Base-by-base conservation (phyloP, 37 sponge, comb jelly and placozoan species). In the Petrosia ficiformis region DNA sequence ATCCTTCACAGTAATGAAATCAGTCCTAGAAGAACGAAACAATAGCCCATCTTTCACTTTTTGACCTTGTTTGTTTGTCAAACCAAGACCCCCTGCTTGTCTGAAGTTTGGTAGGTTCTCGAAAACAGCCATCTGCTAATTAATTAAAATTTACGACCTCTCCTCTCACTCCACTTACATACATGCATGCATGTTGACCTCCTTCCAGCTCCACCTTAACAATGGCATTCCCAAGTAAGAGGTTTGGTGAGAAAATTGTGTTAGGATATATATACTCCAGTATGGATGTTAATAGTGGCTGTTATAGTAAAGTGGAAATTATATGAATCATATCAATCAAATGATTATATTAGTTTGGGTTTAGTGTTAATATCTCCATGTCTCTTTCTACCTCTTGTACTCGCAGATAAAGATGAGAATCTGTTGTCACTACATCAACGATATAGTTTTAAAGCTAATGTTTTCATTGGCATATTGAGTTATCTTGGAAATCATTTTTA, bases 71-170 rank as follows among this genome's bases (percentile, higher is more conserved):
- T 65, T 64, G 22, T 57, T 81, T 29, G 38, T n/a, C 29, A 87
- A 56, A 0, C 78, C 73, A 5, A 40, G 58, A 2, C 89, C 85
- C 3, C 93, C 89, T 6, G 86, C 85, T 44, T 90, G 90, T 22
- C 93, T 70, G 82, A 92, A 92, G 78, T 92, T 92, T 38, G 89
- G 85, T 39, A 92, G 37, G 48, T 87, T 87, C 33, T 85, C 72
- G 40, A 91, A 91, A 22, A 56, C 77, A 19, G 59, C 26, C 36
- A n/a, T n/a, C n/a, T n/a, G n/a, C n/a, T n/a, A n/a, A n/a, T n/a
- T n/a, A n/a, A n/a, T n/a, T n/a, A n/a, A n/a, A n/a, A n/a, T n/a
- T n/a, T n/a, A n/a, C n/a, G n/a, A n/a, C n/a, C n/a, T n/a, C n/a
- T n/a, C n/a, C n/a, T n/a, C n/a, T n/a, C n/a, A n/a, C n/a, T n/a